A percentile compares a stretch with the other conserved stretches of the same genome.
These are phyloP conservation scores for Cyanoderma ruficeps DNA, from an alignment of 2,113 vertebrate species.

Conservation along the genomic window DNA sequence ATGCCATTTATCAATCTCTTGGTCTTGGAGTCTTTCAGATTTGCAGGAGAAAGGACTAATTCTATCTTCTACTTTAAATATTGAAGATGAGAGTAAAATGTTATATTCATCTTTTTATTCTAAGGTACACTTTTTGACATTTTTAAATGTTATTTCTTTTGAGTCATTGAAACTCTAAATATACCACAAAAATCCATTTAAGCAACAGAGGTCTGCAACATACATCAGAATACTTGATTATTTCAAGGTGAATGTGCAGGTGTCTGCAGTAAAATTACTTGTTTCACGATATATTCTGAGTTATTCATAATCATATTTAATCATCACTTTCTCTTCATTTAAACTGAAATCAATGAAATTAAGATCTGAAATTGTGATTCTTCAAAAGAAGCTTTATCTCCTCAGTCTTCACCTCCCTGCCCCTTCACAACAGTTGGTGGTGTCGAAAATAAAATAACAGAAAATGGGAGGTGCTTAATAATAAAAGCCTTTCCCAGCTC, in stretches of 20 bases:
- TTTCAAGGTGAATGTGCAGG: background rate
- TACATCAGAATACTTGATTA: background rate
- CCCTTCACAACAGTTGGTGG: background rate
- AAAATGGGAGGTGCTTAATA: background rate
- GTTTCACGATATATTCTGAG: background rate
- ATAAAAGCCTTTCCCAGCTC: background rate
- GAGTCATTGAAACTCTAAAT: background rate
- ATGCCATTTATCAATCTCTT: background rate
- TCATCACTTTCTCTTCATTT: background rate
- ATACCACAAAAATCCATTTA: background rate
- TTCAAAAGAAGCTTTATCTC: background rate
- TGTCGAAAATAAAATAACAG: background rate
- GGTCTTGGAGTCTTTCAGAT: background rate
- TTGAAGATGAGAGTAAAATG: background rate
- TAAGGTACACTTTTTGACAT: background rate
- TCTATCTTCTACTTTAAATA: background rate
- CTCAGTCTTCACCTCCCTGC: background rate
- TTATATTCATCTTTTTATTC: background rate
- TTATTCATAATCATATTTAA: background rate
- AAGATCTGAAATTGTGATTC: background rate
- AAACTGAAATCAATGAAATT: background rate
- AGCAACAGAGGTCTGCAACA: background rate
- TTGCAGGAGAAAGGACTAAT: background rate
- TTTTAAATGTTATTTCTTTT: background rate
- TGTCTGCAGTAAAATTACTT: background rate